phyloP scores from a whole-genome alignment of 2,797 vertebrate genomes.

The Stomatorhinus walkeri region DNA sequence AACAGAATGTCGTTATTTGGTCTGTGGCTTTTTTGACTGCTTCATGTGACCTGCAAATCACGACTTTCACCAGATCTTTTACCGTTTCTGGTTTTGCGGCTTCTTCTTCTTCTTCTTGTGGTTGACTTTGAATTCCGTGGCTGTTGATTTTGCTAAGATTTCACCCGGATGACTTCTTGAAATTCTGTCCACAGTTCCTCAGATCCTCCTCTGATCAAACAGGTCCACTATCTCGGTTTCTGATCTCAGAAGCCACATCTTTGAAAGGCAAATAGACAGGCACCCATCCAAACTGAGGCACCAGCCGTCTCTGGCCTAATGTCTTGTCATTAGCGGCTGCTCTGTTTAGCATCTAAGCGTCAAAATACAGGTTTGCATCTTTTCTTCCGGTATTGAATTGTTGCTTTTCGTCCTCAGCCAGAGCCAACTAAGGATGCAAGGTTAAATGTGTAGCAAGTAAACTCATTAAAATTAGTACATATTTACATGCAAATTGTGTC shows the following conservation, averaged over 20 bases:
- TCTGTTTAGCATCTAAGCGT: not conserved
- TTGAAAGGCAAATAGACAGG: not conserved
- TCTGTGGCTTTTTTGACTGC: not conserved
- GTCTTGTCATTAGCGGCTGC: not conserved
- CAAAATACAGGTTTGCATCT: not conserved
- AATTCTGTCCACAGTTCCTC: not conserved
- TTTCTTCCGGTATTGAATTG: not conserved
- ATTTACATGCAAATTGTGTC: conserved; percentile 10
- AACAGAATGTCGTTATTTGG: not conserved
- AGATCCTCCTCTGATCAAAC: not conserved
- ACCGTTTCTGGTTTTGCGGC: not conserved
- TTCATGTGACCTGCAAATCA: not conserved
- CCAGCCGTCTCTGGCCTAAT: not conserved
- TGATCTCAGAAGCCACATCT: not conserved
- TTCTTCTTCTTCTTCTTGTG: not conserved
- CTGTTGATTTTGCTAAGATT: not conserved
- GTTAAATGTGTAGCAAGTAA: conserved; percentile 7
- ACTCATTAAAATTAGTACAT: conserved; percentile 13
- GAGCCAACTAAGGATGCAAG: not conserved
- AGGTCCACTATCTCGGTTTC: not conserved
- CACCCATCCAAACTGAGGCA: not conserved
- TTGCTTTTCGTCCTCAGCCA: not conserved
- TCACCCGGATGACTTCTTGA: not conserved
- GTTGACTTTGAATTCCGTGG: not conserved
- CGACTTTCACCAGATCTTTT: not conserved